phyloP scores from a whole-genome alignment of 1,140 invertebrate genomes.

The Drosophila suzukii region DNA sequence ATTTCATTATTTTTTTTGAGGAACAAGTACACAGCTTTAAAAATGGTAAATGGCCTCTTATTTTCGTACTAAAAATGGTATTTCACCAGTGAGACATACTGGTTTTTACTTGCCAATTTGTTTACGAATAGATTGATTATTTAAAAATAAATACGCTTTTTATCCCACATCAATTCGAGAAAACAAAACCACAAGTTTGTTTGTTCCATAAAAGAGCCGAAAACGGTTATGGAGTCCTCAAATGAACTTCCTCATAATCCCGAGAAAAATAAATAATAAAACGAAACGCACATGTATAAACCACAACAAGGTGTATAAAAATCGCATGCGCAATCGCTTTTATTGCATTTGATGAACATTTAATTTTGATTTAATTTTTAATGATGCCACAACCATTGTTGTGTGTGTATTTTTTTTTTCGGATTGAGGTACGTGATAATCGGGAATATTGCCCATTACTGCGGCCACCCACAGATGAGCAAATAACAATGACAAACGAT shows the following conservation, averaged over 20 bases:
- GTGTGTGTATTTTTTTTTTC: constrained; percentile 15
- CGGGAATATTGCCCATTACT: constrained; percentile 64
- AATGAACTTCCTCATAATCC: constrained; percentile 20
- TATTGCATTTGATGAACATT: constrained; percentile 77
- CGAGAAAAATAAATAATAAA: constrained; percentile 22
- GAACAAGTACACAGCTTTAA: too few species aligned
- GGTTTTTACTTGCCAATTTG: background rate
- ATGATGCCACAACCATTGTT: constrained; percentile 43
- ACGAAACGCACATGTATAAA: constrained; percentile 13
- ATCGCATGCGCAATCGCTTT: constrained; percentile 55
- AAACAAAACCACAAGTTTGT: constrained; percentile 26
- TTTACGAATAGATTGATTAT: background rate
- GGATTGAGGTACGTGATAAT: constrained; percentile 62
- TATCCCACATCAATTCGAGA: background rate
- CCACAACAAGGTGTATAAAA: constrained; percentile 17
- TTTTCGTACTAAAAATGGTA: background rate
- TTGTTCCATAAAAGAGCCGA: constrained; percentile 4
- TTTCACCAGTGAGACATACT: too few species aligned
- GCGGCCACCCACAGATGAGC: constrained; percentile 60
- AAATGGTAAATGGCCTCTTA: too few species aligned
- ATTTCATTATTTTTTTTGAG: too few species aligned
- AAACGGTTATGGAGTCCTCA: constrained; percentile 9
- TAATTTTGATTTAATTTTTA: constrained; percentile 78
- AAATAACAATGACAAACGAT: constrained; percentile 43
- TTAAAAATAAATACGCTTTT: constrained; percentile 7